A percentile compares a stretch with the other conserved stretches of the same genome.
Conservation (phyloP, 1,140 invertebrate genomes). For the Araneus ventricosus region DNA sequence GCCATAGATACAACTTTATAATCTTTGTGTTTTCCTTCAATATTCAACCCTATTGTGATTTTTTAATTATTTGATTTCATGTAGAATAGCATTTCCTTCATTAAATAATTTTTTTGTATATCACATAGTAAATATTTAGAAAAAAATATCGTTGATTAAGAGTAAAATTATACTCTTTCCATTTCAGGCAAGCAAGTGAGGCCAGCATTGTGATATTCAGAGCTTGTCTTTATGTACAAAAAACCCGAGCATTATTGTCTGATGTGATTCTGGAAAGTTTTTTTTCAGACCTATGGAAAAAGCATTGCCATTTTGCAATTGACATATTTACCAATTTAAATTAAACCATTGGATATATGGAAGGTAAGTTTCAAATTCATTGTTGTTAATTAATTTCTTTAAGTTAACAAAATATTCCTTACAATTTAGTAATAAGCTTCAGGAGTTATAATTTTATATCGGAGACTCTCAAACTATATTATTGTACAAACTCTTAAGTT, state of each 20-base stretch:
- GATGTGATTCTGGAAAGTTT: not conserved
- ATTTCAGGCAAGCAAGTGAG: not conserved
- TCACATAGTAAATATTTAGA: not conserved
- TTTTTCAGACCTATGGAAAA: constrained; percentile 14
- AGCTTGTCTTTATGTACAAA: not conserved
- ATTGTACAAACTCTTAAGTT: no score
- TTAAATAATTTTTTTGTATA: not conserved
- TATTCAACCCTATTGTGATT: no score
- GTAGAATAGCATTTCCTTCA: no score
- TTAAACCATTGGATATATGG: not conserved
- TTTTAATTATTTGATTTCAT: no score
- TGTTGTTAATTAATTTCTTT: no score
- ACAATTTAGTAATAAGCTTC: no score
- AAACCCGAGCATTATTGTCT: not conserved
- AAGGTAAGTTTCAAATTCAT: not conserved
- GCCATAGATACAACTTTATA: no score
- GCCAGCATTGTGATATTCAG: not conserved
- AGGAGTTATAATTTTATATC: no score
- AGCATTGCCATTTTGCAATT: not conserved
- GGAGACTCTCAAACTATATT: no score
- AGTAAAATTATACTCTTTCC: not conserved
- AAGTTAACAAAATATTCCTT: no score
- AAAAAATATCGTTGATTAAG: not conserved
- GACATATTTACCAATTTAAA: not conserved
- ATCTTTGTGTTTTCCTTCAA: no score